Evolutionary conservation across 2,113 vertebrate genomes (phyloP), one percentile per base, ranked within the genome.

Genomic region (Paratilapia polleni): DNA sequence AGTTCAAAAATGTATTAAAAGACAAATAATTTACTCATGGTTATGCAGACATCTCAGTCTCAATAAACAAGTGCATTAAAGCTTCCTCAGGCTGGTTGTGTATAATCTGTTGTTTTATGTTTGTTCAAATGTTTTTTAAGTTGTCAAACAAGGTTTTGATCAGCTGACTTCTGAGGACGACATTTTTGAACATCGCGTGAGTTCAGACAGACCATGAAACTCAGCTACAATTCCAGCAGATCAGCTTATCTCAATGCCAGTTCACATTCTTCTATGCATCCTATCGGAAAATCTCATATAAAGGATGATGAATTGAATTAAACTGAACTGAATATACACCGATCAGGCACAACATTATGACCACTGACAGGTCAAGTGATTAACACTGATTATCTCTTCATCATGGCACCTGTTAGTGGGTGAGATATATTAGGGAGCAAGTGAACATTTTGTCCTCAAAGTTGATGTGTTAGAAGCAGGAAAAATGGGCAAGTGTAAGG

Each of bases 251-350:
- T 70, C 41, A 49, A n/a, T 9, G 43, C 22, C 0, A 0, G 9
- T 15, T 70, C 3, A 20, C 28, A 7, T 7, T 28, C 47, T 49
- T 49, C 15, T 49, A 12, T 11, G 19, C 41, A 28, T 43, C 0
- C 9, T 11, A 4, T 31, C 0, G 10, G 22, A 31, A 31, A 31
- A 31, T 2, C 28, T 31, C 28, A 31, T 31, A 31, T 3, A 4
- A 2, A 31, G 28, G 28, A 31, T 31, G 28, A n/a, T n/a, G n/a
- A n/a, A n/a, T n/a, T n/a, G n/a, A n/a, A n/a, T n/a, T n/a, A n/a
- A n/a, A n/a, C n/a, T n/a, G n/a, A n/a, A n/a, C n/a, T n/a, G n/a
- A n/a, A n/a, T n/a, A n/a, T n/a, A n/a, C n/a, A n/a, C n/a, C n/a
- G n/a, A n/a, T n/a, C n/a, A n/a, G n/a, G n/a, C n/a, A n/a, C n/a